Conservation (phyloP, 2,797 vertebrate species). For the Phoeniculus purpureus region DNA sequence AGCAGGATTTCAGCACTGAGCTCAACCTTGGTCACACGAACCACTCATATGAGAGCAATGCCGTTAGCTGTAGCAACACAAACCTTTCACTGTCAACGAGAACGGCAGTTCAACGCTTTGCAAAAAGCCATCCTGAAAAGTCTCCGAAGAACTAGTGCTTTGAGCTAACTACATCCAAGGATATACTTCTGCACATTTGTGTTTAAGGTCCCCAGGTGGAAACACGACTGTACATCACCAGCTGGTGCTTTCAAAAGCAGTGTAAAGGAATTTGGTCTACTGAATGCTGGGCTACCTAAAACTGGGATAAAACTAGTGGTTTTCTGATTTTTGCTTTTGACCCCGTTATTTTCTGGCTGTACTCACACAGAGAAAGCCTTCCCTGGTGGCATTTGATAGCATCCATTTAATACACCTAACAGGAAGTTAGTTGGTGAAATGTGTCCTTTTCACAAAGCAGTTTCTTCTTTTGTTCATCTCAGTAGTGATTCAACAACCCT, state of each 20-base stretch:
- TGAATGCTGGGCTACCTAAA: not conserved
- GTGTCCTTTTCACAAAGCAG: not conserved
- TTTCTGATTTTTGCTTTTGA: not conserved
- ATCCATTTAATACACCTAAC: not conserved
- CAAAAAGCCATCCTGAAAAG: not conserved
- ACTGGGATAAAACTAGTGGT: not conserved
- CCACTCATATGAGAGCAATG: not conserved
- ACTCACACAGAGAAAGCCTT: not conserved
- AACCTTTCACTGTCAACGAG: not conserved
- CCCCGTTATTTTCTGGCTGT: not conserved
- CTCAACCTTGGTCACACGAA: not conserved
- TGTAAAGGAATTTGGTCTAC: not conserved
- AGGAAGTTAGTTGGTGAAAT: not conserved
- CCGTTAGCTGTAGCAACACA: not conserved
- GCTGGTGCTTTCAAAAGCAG: not conserved
- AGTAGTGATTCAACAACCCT: not conserved
- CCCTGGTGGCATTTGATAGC: not conserved
- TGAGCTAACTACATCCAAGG: not conserved
- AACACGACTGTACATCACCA: not conserved
- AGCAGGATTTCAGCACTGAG: not conserved
- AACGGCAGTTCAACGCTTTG: not conserved
- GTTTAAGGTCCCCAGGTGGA: not conserved
- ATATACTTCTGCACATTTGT: not conserved
- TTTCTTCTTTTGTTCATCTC: not conserved
- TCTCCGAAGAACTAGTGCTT: not conserved